Base-by-base conservation (phyloP, 1,140 invertebrate genomes). In the Chlorops oryzae region DNA sequence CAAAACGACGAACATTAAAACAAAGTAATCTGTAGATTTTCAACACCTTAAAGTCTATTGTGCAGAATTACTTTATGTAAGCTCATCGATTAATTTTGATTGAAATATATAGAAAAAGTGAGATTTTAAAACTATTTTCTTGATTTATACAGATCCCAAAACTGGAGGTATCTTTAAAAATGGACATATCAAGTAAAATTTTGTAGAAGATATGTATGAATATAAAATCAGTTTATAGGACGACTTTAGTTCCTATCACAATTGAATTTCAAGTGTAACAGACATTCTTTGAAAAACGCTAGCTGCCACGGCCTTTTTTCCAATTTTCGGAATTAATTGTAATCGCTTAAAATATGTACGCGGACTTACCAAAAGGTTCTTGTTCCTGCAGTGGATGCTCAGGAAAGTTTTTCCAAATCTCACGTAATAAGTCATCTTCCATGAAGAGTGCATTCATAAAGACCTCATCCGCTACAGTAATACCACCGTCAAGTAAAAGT, bases 401-500 rank as follows among this genome's bases (percentile, higher is more conserved):
- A 0, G 91, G 89, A 59, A 92, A 83, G 64, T 92, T 86, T 1
- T 81, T 79, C 95, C 95, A 98, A 13, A 90, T 65, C 13, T 54
- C 61, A 5, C 62, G 51, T 12, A 71, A 40, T 28, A 56, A 57
- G 0, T 59, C 52, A 6, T 72, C 57, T 44, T 68, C 59, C n/a
- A 67, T 54, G 21, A 64, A 72, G 0, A 72, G 39, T 0, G 70
- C 66, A 47, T 65, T 61, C n/a, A 64, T 62, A 13, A 72, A 72
- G 1, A 72, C 69, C 32, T 72, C 60, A 46, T 72, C 69, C 10
- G 68, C 66, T 59, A 86, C 84, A 59, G 93, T 81, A 28, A 98
- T 86, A 1, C 90, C 92, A 27, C 88, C 90, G 74, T 99, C 96
- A 0, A 99, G 73, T 65, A 96, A 96, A 1, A 99, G 75, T 0